Conservation (phyloP, 2,888 invertebrate genomes). For the Tribolium freemani region DNA sequence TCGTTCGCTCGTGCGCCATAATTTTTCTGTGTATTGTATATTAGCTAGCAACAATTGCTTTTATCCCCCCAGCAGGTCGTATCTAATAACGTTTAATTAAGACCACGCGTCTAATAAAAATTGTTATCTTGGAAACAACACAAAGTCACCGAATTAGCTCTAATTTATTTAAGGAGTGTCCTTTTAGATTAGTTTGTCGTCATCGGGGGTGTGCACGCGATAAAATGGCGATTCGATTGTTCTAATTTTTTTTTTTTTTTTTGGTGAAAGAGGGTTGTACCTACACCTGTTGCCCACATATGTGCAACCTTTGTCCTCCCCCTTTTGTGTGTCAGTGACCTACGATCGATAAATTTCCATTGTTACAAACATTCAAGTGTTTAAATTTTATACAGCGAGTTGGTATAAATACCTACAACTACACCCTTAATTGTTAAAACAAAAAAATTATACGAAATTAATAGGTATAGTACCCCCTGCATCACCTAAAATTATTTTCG, state of each 20-base stretch:
- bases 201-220: not conserved
- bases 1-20: no score
- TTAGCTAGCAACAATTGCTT: no score
- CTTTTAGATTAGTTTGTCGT: constrained; percentile 28
- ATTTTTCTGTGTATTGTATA: no score
- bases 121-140: constrained; percentile 28
- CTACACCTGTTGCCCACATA: constrained; percentile 47
- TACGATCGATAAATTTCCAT: constrained; percentile 35
- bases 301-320: constrained; percentile 25
- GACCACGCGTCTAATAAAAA: constrained; percentile 25
- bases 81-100: constrained; percentile 32
- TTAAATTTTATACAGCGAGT: no score
- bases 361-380: constrained; percentile 20
- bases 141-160: constrained; percentile 29
- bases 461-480: no score
- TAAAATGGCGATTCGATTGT: constrained; percentile 7
- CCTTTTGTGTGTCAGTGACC: constrained; percentile 23
- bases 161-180: constrained; percentile 38
- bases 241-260: not conserved
- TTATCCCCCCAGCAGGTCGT: not conserved
- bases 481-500: no score
- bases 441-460: no score
- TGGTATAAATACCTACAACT: no score
- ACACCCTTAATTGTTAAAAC: no score
- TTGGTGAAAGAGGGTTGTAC: not conserved